These are phyloP conservation scores for Mus spicilegus DNA, from an alignment of 2,113 vertebrate species.

Conservation along the genomic window DNA sequence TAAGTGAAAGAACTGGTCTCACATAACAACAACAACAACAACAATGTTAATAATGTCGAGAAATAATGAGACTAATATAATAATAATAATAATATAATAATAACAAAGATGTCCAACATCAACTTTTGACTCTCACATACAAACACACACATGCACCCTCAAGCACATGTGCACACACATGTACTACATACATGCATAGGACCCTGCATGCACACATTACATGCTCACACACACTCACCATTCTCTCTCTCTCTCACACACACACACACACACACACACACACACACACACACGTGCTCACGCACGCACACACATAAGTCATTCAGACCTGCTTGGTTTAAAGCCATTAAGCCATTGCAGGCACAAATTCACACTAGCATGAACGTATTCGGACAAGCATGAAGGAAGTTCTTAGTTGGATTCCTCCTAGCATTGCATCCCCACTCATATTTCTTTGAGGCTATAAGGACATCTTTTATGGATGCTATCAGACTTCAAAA, in stretches of 20 bases:
- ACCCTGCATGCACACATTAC: not conserved
- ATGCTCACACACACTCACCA: no score
- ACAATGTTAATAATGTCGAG: no score
- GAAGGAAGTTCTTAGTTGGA: not conserved
- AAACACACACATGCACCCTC: not conserved
- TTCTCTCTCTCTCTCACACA: no score
- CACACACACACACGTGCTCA: not conserved
- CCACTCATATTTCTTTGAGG: not conserved
- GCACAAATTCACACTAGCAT: not conserved
- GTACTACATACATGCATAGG: no score
- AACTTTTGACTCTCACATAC: not conserved
- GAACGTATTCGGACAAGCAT: not conserved
- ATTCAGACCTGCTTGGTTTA: conserved; percentile 12
- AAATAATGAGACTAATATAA: not conserved
- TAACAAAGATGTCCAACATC: not conserved
- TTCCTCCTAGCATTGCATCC: not conserved
- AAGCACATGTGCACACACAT: not conserved
- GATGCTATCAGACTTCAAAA: not conserved
- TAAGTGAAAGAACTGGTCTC: not conserved
- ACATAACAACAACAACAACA: no score
- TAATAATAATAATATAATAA: no score
- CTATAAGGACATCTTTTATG: not conserved
- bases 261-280: not conserved
- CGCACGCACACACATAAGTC: not conserved
- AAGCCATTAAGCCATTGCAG: not conserved